A percentile compares a stretch with the other conserved stretches of the same genome.
Conservation (phyloP, 2,113 vertebrate genomes). For the Rhinoptilus africanus region DNA sequence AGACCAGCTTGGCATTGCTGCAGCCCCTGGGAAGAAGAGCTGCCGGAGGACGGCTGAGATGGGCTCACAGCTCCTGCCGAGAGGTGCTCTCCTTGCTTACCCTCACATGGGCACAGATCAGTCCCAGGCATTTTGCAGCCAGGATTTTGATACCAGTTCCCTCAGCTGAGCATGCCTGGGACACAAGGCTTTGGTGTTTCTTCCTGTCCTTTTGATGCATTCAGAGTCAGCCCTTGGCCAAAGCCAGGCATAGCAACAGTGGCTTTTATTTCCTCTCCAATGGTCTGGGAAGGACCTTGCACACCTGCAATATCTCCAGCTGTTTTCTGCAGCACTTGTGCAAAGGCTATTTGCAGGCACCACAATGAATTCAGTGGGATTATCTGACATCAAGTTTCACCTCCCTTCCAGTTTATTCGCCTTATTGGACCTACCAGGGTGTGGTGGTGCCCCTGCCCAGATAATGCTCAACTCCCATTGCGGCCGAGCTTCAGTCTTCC, state of each 20-base stretch:
- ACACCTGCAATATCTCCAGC: neutral
- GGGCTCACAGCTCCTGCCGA: neutral
- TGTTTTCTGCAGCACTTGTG: neutral
- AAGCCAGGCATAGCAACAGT: neutral
- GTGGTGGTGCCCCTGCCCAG: neutral
- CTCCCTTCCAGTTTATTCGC: neutral
- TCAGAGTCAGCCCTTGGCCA: neutral
- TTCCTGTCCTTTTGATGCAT: neutral
- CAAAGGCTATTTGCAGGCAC: neutral
- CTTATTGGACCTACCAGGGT: neutral
- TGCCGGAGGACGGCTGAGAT: neutral
- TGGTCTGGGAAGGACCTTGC: neutral
- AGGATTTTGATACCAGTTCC: neutral
- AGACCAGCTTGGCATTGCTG: neutral
- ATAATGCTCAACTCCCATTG: fast-evolving
- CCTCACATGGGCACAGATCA: neutral
- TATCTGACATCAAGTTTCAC: neutral
- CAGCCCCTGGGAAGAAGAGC: neutral
- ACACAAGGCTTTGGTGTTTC: neutral
- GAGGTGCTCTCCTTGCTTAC: neutral
- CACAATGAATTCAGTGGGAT: neutral
- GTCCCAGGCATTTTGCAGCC: neutral
- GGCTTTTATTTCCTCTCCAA: neutral
- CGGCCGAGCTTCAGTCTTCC: neutral
- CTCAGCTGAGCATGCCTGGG: neutral